Evolutionary conservation across 2,888 invertebrate species (phyloP).

Genomic region (Amphipyra tragopoginis): DNA sequence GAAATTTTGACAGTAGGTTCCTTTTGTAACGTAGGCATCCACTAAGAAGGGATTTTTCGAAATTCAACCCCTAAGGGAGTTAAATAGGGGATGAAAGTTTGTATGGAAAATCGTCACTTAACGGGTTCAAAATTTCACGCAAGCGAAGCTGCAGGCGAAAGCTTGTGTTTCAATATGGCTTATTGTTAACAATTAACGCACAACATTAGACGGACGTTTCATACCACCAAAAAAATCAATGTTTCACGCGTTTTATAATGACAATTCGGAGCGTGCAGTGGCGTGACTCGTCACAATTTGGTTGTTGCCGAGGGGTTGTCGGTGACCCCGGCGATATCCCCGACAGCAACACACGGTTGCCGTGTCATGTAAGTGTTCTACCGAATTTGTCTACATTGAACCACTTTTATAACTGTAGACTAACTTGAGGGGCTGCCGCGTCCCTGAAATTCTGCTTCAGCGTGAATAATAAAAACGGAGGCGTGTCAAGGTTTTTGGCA

Average conservation of each 20-base stretch:
- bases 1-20: too few relatives aligned
- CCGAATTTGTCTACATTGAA: slow-evolving; percentile 46
- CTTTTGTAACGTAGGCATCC: too few relatives aligned
- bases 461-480: slow-evolving; percentile 38
- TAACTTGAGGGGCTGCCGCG: slow-evolving; percentile 31
- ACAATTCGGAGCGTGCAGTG: slow-evolving; percentile 52
- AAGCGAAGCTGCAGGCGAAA: too few relatives aligned
- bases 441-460: slow-evolving; percentile 37
- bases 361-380: slow-evolving; percentile 63
- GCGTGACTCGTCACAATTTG: slow-evolving; percentile 76
- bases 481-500: slow-evolving; percentile 38
- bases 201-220: slow-evolving; percentile 4
- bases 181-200: slow-evolving; percentile 1
- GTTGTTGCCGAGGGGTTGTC: slow-evolving; percentile 61
- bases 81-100: too few relatives aligned
- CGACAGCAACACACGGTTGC: slow-evolving; percentile 64
- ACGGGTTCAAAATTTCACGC: too few relatives aligned
- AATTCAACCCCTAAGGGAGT: too few relatives aligned
- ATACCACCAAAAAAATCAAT: slow-evolving; percentile 41
- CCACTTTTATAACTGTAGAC: slow-evolving; percentile 38
- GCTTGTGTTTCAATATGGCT: too few relatives aligned
- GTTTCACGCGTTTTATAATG: slow-evolving; percentile 33
- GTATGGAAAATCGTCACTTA: too few relatives aligned
- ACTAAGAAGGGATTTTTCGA: too few relatives aligned
- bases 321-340: slow-evolving; percentile 82